Evolutionary conservation across 2,797 vertebrate species (phyloP).

Genomic region (Siniperca scherzeri): DNA sequence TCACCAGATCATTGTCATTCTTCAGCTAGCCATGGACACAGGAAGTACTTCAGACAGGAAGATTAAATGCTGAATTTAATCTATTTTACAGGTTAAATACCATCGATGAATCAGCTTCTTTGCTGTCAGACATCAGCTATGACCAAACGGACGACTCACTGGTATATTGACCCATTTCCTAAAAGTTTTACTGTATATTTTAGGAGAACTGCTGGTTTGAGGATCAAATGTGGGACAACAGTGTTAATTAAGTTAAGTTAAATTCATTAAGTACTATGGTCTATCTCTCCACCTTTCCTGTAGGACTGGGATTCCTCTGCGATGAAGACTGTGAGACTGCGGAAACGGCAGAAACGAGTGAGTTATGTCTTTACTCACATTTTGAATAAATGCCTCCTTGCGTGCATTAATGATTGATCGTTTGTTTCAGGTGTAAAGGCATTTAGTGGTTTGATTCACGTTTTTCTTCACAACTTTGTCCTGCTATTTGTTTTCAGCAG

Average conservation of each 20-base stretch:
- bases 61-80: slow-evolving; percentile 7
- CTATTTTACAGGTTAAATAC: slow-evolving; percentile 85
- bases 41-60: not conserved
- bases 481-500: slow-evolving; percentile 18
- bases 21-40: not conserved
- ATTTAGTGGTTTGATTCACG: not conserved
- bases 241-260: not conserved
- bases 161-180: slow-evolving; percentile 79
- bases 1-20: not conserved
- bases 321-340: slow-evolving; percentile 89
- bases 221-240: not conserved
- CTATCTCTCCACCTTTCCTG: not conserved
- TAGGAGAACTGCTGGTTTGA: not conserved
- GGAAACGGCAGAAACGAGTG: slow-evolving; percentile 93
- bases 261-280: not conserved
- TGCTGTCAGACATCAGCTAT: slow-evolving; percentile 96
- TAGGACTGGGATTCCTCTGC: slow-evolving; percentile 94
- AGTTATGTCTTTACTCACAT: slow-evolving; percentile 46
- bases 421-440: slow-evolving; percentile 1
- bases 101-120: slow-evolving; percentile 93
- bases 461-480: not conserved
- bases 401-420: not conserved
- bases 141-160: slow-evolving; percentile 95
- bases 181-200: not conserved
- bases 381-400: not conserved